phyloP scores from a whole-genome alignment of 92 coral and sea anemone genomes.

The Epizoanthus illoricatus region DNA sequence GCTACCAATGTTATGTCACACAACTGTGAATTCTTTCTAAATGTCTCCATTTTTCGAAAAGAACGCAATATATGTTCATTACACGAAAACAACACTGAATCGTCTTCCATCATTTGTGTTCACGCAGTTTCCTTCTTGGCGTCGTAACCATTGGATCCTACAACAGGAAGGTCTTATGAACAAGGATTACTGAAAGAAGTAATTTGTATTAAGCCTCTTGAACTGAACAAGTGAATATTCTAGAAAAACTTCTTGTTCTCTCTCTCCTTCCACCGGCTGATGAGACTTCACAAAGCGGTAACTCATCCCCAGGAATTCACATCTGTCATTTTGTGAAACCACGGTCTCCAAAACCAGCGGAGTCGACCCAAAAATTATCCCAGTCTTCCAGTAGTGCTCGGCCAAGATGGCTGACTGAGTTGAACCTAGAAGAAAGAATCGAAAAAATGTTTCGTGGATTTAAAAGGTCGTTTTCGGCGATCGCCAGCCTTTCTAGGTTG shows the following conservation, averaged over 20 bases:
- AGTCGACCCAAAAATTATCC: not conserved
- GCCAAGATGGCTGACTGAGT: slow-evolving; percentile 16
- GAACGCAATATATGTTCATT: slow-evolving; percentile 68
- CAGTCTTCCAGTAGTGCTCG: not conserved
- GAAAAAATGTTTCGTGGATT: slow-evolving; percentile 1
- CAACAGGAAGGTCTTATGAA: slow-evolving; percentile 20
- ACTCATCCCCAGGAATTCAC: slow-evolving; percentile 4
- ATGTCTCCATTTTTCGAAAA: slow-evolving; percentile 80
- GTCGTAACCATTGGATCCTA: not conserved
- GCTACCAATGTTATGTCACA: slow-evolving; percentile 90
- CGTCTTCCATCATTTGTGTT: slow-evolving; percentile 67
- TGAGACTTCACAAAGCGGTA: not conserved
- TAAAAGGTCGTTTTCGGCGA: not conserved
- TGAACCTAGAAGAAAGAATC: not conserved
- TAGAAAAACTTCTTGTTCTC: not conserved
- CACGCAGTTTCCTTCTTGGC: not conserved
- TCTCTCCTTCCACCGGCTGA: not conserved
- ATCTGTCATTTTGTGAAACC: slow-evolving; percentile 11
- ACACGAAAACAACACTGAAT: slow-evolving; percentile 62
- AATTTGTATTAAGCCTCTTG: slow-evolving; percentile 28
- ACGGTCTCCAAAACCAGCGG: slow-evolving; percentile 21
- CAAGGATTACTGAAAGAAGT: slow-evolving; percentile 25
- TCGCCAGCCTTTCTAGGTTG: slow-evolving; percentile 10
- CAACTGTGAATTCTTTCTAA: slow-evolving; percentile 77
- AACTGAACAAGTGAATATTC: slow-evolving; percentile 12